Conservation (phyloP, 2,797 vertebrate species). For the Acanthopagrus latus region DNA sequence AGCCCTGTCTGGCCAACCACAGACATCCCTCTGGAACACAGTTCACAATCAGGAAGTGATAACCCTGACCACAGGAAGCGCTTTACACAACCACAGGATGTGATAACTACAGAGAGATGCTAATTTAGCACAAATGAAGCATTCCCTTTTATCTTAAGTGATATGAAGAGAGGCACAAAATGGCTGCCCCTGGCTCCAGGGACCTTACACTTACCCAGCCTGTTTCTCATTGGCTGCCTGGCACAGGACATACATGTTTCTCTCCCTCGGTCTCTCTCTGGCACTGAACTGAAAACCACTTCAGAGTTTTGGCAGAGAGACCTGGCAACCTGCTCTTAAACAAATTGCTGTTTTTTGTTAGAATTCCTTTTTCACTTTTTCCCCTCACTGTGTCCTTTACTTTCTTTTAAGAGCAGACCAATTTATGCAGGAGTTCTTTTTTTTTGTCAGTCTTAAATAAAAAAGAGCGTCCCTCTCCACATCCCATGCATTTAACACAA, state of each 20-base stretch:
- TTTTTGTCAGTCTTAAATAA: constrained; percentile 39
- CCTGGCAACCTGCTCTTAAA: constrained; percentile 55
- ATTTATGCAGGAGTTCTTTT: constrained; percentile 46
- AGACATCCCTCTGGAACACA: constrained; percentile 52
- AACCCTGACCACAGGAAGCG: constrained; percentile 79
- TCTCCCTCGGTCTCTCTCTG: constrained; percentile 59
- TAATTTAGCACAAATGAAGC: constrained; percentile 78
- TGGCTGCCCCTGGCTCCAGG: constrained; percentile 47
- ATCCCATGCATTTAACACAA: constrained; percentile 45
- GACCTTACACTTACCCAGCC: constrained; percentile 38
- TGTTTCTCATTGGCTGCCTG: constrained; percentile 73
- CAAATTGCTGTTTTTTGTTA: constrained; percentile 59
- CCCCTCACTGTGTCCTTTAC: constrained; percentile 42
- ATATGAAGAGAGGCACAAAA: constrained; percentile 66
- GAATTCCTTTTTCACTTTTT: constrained; percentile 46
- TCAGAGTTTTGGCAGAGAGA: constrained; percentile 70
- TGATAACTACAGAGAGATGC: constrained; percentile 62
- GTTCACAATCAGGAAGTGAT: constrained; percentile 81
- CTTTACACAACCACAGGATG: constrained; percentile 66
- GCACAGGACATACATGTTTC: constrained; percentile 54
- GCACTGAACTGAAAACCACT: constrained; percentile 64
- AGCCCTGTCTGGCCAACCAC: constrained; percentile 26
- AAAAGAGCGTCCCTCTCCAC: constrained; percentile 35
- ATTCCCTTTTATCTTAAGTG: constrained; percentile 68
- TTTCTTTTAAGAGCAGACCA: constrained; percentile 48